Evolutionary conservation across 2,113 vertebrate species (phyloP), one percentile per base, ranked within the genome.

Genomic region (Eretmodus cyanostictus): DNA sequence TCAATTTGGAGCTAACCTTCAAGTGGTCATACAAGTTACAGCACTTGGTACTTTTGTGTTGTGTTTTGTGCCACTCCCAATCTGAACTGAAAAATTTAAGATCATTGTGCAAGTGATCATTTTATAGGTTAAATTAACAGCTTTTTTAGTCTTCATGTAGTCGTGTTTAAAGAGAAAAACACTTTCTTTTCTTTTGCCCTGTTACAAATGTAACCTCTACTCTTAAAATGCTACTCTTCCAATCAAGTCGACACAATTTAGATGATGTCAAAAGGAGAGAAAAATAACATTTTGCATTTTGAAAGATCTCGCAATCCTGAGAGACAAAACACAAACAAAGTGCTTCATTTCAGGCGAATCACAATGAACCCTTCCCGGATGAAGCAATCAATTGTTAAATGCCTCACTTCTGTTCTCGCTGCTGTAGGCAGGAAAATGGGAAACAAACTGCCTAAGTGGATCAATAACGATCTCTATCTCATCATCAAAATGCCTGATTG

Each of bases 401-500:
- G 86, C 34, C 36, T 51, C 81, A 63, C 83, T 89, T 88, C 42
- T 27, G 49, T 83, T 84, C 83, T 93, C 84, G 79, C 42, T 53
- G 89, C 82, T 85, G 91, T 53, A 89, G 83, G 85, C 24, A 49
- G 57, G 78, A 54, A 81, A 88, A 91, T 85, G 81, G 53, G 68
- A 91, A 84, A 81, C 80, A 38, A 68, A 73, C 87, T 83, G 85
- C 73, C 90, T 91, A 84, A 91, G 91, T 87, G 91, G 90, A 95
- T 95, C 94, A 71, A 95, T 95, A 88, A 80, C 16, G 40, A 88
- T 86, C 90, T 66, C 76, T 80, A 42, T 78, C 90, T 91, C 90
- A 93, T 96, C 89, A 87, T 91, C 85, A 89, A 87, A 85, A 61
- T 71, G 88, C 83, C 73, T 91, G 91, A 94, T 91, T 91, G 90